Conservation (phyloP, 2,888 invertebrate species). For the Morpho achilles region DNA sequence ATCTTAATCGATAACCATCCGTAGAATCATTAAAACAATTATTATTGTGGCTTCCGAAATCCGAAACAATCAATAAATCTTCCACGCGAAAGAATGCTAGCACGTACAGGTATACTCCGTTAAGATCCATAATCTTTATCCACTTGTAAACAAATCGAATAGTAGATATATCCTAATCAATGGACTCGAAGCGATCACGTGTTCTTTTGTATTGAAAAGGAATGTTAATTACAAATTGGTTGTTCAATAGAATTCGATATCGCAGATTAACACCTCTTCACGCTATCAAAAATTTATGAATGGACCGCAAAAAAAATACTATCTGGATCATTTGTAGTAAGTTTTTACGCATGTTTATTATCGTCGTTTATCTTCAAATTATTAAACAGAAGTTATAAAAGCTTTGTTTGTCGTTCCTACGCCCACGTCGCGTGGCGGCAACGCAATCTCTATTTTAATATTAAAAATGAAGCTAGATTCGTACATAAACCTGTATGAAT, state of each 20-base stretch:
- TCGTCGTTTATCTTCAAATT: constrained; percentile 33
- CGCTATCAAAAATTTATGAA: constrained; percentile 57
- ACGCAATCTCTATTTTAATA: constrained; percentile 3
- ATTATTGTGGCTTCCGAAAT: constrained; percentile 9
- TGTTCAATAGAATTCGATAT: constrained; percentile 58
- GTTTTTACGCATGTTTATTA: constrained; percentile 25
- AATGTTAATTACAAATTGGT: constrained; percentile 65
- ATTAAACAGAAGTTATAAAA: constrained; percentile 15
- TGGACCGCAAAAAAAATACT: constrained; percentile 58
- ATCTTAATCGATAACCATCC: constrained; percentile 3
- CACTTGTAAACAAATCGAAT: constrained; percentile 35
- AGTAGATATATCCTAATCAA: constrained; percentile 40
- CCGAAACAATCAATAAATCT: constrained; percentile 23
- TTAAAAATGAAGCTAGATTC: not conserved
- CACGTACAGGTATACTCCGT: constrained; percentile 9
- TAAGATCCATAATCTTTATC: constrained; percentile 36
- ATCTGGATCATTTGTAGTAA: constrained; percentile 51
- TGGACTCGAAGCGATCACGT: constrained; percentile 61
- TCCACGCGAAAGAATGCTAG: constrained; percentile 22
- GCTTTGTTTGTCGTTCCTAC: constrained; percentile 7
- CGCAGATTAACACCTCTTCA: constrained; percentile 58
- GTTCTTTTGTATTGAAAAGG: constrained; percentile 65
- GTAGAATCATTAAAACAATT: constrained; percentile 8
- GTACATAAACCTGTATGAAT: too few species aligned
- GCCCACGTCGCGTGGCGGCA: not conserved